These are phyloP conservation scores for Muricea muricata DNA, from an alignment of 92 coral and sea anemone species.

Conservation along the genomic window DNA sequence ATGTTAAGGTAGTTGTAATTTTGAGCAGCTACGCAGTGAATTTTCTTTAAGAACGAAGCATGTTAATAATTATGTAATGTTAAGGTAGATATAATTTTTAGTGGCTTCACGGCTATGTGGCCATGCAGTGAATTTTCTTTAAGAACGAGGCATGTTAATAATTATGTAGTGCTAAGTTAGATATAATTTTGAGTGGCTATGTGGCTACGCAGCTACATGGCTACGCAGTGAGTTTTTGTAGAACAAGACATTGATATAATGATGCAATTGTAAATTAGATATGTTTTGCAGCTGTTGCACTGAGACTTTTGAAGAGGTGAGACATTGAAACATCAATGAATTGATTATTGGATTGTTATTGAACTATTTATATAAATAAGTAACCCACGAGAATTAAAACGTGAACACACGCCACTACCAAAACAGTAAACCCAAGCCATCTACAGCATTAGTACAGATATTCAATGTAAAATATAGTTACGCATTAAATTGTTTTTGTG, in stretches of 20 bases:
- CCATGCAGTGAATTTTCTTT: background rate
- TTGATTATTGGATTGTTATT: background rate
- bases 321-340: background rate
- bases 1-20: no score
- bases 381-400: background rate
- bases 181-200: background rate
- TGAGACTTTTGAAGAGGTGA: background rate
- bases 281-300: background rate
- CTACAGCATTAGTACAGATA: background rate
- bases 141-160: background rate
- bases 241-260: background rate
- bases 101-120: conserved; percentile 40
- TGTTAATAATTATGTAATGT: background rate
- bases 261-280: background rate
- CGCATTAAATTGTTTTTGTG: conserved; percentile 22
- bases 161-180: background rate
- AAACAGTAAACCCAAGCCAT: background rate
- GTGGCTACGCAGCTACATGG: background rate
- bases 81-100: conserved; percentile 2
- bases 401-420: background rate
- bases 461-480: background rate
- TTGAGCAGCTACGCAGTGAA: background rate
- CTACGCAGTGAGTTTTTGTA: conserved; percentile 12
- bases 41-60: background rate
- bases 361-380: background rate